These are phyloP conservation scores for Verasper variegatus DNA, from an alignment of 2,113 vertebrate species.

Conservation along the genomic window DNA sequence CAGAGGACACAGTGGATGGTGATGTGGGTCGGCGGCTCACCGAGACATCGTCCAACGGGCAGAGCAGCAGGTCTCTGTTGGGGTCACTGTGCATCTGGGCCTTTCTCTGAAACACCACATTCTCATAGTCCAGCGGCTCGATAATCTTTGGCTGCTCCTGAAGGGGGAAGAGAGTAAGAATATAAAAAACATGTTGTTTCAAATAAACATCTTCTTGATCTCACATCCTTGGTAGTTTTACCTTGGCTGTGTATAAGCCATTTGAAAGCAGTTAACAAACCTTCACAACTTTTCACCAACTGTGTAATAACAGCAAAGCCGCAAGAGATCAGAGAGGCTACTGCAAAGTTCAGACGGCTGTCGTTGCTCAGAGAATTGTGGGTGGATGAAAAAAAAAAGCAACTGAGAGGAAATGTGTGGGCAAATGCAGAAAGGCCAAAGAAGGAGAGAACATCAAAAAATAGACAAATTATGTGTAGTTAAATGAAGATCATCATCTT, in stretches of 20 bases:
- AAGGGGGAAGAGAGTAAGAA: background rate
- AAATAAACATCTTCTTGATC: background rate
- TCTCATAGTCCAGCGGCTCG: constrained; percentile 96
- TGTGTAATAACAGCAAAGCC: constrained; percentile 2
- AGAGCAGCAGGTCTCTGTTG: constrained; percentile 94
- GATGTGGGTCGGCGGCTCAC: constrained; percentile 79
- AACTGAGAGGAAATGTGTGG: background rate
- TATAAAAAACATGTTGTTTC: background rate
- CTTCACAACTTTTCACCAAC: too few relatives aligned
- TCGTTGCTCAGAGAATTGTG: constrained; percentile 19
- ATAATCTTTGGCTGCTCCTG: constrained; percentile 97
- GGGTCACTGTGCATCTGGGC: constrained; percentile 98
- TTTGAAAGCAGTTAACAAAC: constrained; percentile 1
- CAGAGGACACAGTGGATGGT: background rate
- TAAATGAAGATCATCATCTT: background rate
- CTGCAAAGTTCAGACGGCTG: constrained; percentile 35
- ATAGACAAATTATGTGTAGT: background rate
- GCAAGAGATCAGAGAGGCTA: constrained; percentile 33
- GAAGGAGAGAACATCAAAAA: background rate
- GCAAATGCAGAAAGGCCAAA: background rate
- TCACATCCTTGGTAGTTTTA: background rate
- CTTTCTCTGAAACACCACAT: constrained; percentile 92
- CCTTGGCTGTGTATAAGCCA: background rate
- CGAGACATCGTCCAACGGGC: constrained; percentile 93
- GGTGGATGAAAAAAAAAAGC: background rate